Evolutionary conservation across 1,140 invertebrate species (phyloP).

Genomic region (Drosophila sechellia): DNA sequence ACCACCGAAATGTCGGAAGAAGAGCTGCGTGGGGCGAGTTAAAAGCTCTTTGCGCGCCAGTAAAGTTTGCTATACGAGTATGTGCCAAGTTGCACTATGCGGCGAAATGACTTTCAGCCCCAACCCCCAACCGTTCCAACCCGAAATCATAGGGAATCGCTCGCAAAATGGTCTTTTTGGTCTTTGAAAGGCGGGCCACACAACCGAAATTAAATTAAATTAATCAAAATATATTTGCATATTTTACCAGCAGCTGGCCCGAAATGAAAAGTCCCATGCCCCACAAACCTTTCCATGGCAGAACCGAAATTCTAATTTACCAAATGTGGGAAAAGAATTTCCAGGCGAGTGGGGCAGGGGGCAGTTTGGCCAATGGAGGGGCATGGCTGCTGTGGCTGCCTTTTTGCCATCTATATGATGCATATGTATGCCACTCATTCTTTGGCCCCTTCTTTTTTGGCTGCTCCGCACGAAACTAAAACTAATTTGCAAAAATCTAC

Average conservation of each 20-base stretch:
- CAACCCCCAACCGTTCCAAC: not conserved
- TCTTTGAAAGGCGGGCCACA: conserved; percentile 3
- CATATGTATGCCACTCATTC: conserved; percentile 55
- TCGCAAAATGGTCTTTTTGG: conserved; percentile 22
- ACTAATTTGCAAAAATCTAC: conserved; percentile 78
- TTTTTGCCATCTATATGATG: conserved; percentile 60
- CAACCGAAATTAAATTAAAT: conserved; percentile 68
- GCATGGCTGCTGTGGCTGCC: conserved; percentile 11
- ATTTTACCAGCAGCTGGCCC: conserved; percentile 47
- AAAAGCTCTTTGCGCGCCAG: conserved; percentile 32
- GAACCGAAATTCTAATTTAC: conserved; percentile 70
- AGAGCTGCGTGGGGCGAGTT: conserved; percentile 23
- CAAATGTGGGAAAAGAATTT: conserved; percentile 78
- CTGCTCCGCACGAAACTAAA: conserved; percentile 66
- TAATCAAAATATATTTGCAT: conserved; percentile 75
- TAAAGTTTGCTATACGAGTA: conserved; percentile 15
- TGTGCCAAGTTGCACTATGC: conserved; percentile 13
- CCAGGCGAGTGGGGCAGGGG: conserved; percentile 38
- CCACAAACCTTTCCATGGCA: conserved; percentile 12
- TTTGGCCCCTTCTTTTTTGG: conserved; percentile 24
- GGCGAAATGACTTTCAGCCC: conserved; percentile 14
- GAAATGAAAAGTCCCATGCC: conserved; percentile 36
- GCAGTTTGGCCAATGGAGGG: not conserved
- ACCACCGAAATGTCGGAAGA: conserved; percentile 65
- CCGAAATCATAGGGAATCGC: conserved; percentile 20